These are phyloP conservation scores for Nematostella vectensis DNA, from an alignment of 92 coral and sea anemone genomes.

Conservation along the genomic window DNA sequence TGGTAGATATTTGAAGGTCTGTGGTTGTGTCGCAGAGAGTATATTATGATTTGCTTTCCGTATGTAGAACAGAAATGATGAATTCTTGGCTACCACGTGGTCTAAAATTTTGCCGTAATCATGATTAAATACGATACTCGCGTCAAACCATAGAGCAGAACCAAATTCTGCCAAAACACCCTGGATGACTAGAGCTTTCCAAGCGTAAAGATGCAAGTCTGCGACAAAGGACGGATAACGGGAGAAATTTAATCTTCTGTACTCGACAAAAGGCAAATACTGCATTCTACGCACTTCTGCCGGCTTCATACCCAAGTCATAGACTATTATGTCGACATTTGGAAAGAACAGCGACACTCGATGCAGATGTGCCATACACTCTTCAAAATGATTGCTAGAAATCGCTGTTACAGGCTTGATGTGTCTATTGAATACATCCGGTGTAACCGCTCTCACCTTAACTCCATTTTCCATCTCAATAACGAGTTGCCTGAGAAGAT, in stretches of 20 bases:
- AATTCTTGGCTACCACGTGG: background rate
- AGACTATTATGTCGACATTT: slow-evolving; percentile 17
- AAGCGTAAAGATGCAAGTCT: too few species aligned
- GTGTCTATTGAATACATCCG: background rate
- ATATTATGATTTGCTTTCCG: background rate
- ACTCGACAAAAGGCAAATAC: too few species aligned
- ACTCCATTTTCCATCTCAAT: slow-evolving; percentile 4
- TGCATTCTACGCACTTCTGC: too few species aligned
- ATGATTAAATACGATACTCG: slow-evolving; percentile 4
- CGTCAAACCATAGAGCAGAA: too few species aligned
- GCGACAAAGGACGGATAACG: too few species aligned
- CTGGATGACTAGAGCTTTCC: too few species aligned
- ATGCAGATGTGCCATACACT: slow-evolving; percentile 17
- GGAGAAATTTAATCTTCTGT: too few species aligned
- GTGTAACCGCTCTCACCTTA: background rate
- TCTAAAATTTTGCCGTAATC: background rate
- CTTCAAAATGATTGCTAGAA: slow-evolving; percentile 36
- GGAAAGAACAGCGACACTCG: slow-evolving; percentile 9
- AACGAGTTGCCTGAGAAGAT: slow-evolving; percentile 1
- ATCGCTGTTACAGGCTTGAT: slow-evolving; percentile 27
- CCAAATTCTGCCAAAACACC: too few species aligned
- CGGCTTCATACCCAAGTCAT: slow-evolving; percentile 29
- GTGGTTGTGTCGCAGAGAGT: background rate
- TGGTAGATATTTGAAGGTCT: slow-evolving; percentile 3
- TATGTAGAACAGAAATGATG: slow-evolving; percentile 2